These are phyloP conservation scores for Byasa hedistus DNA, from an alignment of 2,888 invertebrate genomes.

Conservation along the genomic window DNA sequence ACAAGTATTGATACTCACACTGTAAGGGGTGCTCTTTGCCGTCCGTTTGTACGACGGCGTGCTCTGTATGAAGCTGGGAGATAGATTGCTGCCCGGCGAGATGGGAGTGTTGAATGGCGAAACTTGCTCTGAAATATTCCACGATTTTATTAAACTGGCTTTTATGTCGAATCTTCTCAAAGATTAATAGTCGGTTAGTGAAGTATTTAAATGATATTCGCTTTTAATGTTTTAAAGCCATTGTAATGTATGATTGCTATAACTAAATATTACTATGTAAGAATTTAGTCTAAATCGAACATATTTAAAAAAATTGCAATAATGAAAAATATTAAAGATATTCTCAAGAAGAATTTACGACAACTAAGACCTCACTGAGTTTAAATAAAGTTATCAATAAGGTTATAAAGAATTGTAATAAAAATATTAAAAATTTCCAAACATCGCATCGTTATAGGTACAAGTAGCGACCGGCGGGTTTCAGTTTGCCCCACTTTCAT, in stretches of 20 bases:
- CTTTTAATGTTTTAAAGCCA: no score
- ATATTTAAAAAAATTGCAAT: no score
- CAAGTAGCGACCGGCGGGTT: conserved; percentile 1
- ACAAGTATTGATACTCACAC: conserved; percentile 47
- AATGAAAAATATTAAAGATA: no score
- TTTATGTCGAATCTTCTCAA: background rate
- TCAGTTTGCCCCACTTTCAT: conserved; percentile 11
- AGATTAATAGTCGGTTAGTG: background rate
- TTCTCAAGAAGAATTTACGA: no score
- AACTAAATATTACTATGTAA: no score
- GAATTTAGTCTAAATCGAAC: no score
- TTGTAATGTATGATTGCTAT: no score
- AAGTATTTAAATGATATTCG: no score
- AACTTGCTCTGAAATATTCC: conserved; percentile 52
- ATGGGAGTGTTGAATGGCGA: conserved; percentile 70
- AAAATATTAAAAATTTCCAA: conserved; percentile 1
- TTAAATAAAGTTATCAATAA: background rate
- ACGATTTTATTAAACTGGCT: background rate
- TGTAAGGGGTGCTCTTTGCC: conserved; percentile 70
- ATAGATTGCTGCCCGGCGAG: conserved; percentile 63
- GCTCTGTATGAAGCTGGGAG: conserved; percentile 63
- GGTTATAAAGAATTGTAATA: background rate
- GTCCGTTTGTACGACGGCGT: conserved; percentile 66
- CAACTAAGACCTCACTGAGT: background rate
- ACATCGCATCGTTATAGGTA: conserved; percentile 1